A percentile compares a stretch with the other conserved stretches of the same genome.
These are phyloP conservation scores for Drosophila dives DNA, from an alignment of 2,888 invertebrate genomes.

Conservation along the genomic window DNA sequence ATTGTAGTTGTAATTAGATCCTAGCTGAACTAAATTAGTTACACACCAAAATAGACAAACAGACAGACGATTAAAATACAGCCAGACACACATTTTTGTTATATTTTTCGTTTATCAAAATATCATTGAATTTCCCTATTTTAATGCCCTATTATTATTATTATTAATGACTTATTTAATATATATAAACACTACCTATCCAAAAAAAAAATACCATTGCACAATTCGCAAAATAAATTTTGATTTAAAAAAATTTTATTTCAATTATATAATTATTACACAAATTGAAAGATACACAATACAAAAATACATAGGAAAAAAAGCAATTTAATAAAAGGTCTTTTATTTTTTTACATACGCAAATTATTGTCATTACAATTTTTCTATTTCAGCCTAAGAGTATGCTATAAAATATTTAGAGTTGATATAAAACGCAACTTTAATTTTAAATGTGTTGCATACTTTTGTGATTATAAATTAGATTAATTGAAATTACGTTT, in stretches of 20 bases:
- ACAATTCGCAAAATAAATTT: slow-evolving; percentile 49
- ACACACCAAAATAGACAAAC: slow-evolving; percentile 31
- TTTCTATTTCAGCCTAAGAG: neutral
- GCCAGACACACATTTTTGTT: slow-evolving; percentile 36
- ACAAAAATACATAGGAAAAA: neutral
- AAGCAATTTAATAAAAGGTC: neutral
- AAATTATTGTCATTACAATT: neutral
- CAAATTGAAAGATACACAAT: neutral
- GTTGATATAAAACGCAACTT: no score
- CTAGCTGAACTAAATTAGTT: slow-evolving; percentile 60
- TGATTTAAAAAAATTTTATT: slow-evolving; percentile 19
- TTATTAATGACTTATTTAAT: slow-evolving; percentile 62
- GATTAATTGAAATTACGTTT: neutral
- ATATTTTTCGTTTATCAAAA: slow-evolving; percentile 34
- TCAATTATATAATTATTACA: neutral
- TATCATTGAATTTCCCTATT: slow-evolving; percentile 43
- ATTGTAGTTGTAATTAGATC: slow-evolving; percentile 71
- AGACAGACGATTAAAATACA: slow-evolving; percentile 9
- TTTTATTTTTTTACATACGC: neutral
- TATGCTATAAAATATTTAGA: neutral
- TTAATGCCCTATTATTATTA: slow-evolving; percentile 54
- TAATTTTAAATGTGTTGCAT: neutral
- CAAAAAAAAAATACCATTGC: slow-evolving; percentile 39
- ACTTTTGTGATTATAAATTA: slow-evolving; percentile 3
- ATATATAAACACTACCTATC: slow-evolving; percentile 33